Evolutionary conservation across 2,888 invertebrate genomes (phyloP).

Genomic region (Eugnorisma glareosa): DNA sequence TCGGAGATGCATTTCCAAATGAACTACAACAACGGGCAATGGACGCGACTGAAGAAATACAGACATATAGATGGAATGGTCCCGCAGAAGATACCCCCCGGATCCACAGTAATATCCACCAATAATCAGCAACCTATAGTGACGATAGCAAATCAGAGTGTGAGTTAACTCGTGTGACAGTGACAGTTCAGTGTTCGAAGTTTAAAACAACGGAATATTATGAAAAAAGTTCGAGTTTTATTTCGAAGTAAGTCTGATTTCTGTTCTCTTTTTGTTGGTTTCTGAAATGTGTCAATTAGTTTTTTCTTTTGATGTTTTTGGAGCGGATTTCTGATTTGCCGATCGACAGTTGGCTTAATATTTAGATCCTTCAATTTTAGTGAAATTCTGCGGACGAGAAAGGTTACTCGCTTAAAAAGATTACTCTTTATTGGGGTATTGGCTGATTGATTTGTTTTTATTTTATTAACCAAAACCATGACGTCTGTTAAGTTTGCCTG

Average conservation of each 20-base stretch:
- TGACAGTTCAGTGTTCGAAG: constrained; percentile 47
- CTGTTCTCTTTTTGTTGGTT: constrained; percentile 27
- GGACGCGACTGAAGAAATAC: constrained; percentile 97
- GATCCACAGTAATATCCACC: constrained; percentile 84
- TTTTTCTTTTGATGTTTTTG: constrained; percentile 13
- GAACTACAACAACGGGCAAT: constrained; percentile 99
- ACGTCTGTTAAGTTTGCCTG: neutral
- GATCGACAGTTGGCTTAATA: no score
- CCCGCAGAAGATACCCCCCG: constrained; percentile 86
- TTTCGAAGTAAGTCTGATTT: constrained; percentile 58
- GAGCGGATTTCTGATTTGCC: constrained; percentile 6
- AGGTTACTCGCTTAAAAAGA: neutral
- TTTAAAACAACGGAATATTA: constrained; percentile 44
- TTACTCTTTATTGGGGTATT: neutral
- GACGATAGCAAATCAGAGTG: constrained; percentile 86
- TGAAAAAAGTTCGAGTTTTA: constrained; percentile 36
- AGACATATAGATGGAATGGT: constrained; percentile 92
- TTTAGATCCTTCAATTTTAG: neutral
- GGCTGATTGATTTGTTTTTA: neutral
- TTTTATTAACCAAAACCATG: neutral
- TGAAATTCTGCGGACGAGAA: neutral
- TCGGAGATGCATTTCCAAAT: constrained; percentile 99
- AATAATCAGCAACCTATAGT: constrained; percentile 86
- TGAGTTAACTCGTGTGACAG: constrained; percentile 74
- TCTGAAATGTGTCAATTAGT: constrained; percentile 49